Conservation (phyloP, 2,888 invertebrate genomes). For the Hypomecis punctinalis region DNA sequence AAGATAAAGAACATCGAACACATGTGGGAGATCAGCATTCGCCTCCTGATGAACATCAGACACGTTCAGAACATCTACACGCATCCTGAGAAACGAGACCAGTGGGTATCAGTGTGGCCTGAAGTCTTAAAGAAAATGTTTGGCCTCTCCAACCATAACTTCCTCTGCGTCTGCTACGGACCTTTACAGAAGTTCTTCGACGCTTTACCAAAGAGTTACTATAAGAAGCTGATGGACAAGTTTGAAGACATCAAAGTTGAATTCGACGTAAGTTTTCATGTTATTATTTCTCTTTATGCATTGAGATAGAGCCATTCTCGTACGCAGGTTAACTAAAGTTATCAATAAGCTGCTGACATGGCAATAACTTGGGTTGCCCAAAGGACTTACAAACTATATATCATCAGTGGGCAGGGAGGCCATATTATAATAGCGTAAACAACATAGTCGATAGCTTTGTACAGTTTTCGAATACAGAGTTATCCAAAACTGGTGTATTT, state of each 20-base stretch:
- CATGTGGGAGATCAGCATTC: slow-evolving; percentile 86
- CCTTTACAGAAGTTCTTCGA: slow-evolving; percentile 86
- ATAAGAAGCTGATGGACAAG: slow-evolving; percentile 79
- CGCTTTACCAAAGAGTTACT: slow-evolving; percentile 83
- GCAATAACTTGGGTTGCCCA: no score
- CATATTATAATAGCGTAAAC: no score
- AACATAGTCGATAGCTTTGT: no score
- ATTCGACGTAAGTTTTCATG: slow-evolving; percentile 74
- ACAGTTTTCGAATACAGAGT: no score
- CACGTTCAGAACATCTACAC: slow-evolving; percentile 88
- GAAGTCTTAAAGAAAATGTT: slow-evolving; percentile 87
- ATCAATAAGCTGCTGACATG: no score
- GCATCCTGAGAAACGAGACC: slow-evolving; percentile 86
- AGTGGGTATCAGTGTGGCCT: slow-evolving; percentile 85
- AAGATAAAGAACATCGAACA: slow-evolving; percentile 87
- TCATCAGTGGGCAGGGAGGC: no score
- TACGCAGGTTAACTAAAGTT: no score
- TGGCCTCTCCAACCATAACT: slow-evolving; percentile 87
- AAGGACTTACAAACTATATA: no score
- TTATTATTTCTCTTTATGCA: no score
- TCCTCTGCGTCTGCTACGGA: slow-evolving; percentile 87
- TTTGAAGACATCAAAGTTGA: slow-evolving; percentile 86
- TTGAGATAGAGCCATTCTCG: no score
- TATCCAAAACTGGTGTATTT: no score
- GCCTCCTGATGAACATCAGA: slow-evolving; percentile 86